A percentile compares a stretch with the other conserved stretches of the same genome.
These are phyloP conservation scores for Rutpela maculata DNA, from an alignment of 2,888 invertebrate genomes.

Conservation along the genomic window DNA sequence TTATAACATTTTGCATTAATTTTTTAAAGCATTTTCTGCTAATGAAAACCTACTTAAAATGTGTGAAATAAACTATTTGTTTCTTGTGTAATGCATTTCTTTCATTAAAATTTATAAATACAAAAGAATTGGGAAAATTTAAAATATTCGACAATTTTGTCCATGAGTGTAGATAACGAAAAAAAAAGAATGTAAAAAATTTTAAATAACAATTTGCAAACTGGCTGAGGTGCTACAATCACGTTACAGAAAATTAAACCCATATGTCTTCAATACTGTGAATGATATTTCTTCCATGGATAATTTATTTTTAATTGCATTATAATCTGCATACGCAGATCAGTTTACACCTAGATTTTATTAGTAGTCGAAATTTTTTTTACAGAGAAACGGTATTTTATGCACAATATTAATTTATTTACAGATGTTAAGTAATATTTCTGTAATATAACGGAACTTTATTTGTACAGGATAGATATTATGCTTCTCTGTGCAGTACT, in stretches of 20 bases:
- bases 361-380: constrained; percentile 8
- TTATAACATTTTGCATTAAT: no score
- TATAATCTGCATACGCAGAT: neutral
- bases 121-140: no score
- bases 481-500: neutral
- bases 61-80: no score
- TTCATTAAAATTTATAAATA: no score
- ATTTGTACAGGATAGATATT: neutral
- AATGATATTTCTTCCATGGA: neutral
- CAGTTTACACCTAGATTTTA: constrained; percentile 22
- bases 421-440: neutral
- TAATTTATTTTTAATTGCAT: neutral
- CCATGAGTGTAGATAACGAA: no score
- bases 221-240: neutral
- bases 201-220: no score
- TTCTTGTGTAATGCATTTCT: no score
- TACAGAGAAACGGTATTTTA: neutral
- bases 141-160: no score
- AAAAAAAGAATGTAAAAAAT: no score
- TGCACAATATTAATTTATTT: constrained; percentile 19
- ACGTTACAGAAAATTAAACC: neutral
- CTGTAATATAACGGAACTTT: neutral
- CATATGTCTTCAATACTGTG: neutral
- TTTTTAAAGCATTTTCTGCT: no score
- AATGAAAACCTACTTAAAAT: no score